phyloP scores from a whole-genome alignment of 2,888 invertebrate species.

The Morpho achilles region DNA sequence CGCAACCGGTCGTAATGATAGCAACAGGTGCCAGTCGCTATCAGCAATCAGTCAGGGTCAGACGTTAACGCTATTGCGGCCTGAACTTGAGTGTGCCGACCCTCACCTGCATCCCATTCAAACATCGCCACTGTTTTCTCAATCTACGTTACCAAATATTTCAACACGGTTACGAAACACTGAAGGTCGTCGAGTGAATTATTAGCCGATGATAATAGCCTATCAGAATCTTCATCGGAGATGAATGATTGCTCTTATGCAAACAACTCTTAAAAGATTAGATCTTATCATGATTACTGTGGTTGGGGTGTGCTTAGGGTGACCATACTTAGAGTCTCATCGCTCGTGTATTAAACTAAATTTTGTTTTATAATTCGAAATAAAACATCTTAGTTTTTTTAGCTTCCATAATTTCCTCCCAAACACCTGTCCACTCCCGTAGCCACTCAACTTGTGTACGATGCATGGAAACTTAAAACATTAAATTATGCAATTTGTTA shows the following conservation, averaged over 20 bases:
- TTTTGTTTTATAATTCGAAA: too few species aligned
- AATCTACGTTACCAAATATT: conserved; percentile 12
- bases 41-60: conserved; percentile 22
- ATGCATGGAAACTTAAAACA: too few species aligned
- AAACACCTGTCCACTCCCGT: too few species aligned
- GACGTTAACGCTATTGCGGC: conserved; percentile 44
- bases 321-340: too few species aligned
- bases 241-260: conserved; percentile 8
- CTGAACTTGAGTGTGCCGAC: conserved; percentile 48
- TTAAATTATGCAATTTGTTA: too few species aligned
- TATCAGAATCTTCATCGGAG: conserved; percentile 9
- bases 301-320: neutral
- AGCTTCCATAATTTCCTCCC: too few species aligned
- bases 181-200: conserved; percentile 6
- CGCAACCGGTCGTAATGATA: conserved; percentile 40
- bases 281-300: conserved; percentile 14
- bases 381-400: too few species aligned
- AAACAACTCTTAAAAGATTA: conserved; percentile 11
- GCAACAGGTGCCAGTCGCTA: conserved; percentile 26
- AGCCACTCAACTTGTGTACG: too few species aligned
- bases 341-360: too few species aligned
- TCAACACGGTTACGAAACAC: conserved; percentile 15
- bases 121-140: conserved; percentile 15
- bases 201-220: conserved; percentile 8
- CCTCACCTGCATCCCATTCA: conserved; percentile 39